These are phyloP conservation scores for Ahaetulla prasina DNA, from an alignment of 2,113 vertebrate genomes.

Conservation along the genomic window DNA sequence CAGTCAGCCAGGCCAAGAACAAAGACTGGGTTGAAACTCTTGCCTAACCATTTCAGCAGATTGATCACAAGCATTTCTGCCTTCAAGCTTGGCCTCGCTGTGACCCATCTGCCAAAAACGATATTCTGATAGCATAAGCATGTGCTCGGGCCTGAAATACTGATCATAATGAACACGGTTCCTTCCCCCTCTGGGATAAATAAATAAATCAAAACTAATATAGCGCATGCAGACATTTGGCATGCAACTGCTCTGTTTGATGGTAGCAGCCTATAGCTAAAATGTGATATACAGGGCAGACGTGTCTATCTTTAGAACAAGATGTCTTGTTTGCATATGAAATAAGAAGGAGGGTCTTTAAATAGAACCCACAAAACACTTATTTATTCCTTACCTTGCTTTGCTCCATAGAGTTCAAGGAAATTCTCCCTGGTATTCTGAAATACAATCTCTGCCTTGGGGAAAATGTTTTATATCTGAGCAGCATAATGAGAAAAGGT, in stretches of 20 bases:
- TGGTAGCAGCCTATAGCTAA: not conserved
- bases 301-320: not conserved
- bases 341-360: not conserved
- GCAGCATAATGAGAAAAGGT: not conserved
- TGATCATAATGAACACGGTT: not conserved
- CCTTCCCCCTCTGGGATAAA: not conserved
- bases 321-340: not conserved
- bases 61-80: not conserved
- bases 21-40: not conserved
- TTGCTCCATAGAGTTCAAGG: not conserved
- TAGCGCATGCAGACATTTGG: not conserved
- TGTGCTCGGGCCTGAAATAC: not conserved
- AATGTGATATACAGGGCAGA: not conserved
- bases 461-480: not conserved
- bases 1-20: not conserved
- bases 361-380: not conserved
- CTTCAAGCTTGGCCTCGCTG: too few species aligned
- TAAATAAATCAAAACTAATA: not conserved
- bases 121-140: not conserved
- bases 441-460: not conserved
- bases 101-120: not conserved
- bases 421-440: not conserved
- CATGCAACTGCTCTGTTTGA: not conserved
- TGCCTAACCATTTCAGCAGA: not conserved
- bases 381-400: not conserved